A percentile compares a stretch with the other conserved stretches of the same genome.
Conservation (phyloP, 2,888 invertebrate genomes). For the Chloroclystis v-ata region DNA sequence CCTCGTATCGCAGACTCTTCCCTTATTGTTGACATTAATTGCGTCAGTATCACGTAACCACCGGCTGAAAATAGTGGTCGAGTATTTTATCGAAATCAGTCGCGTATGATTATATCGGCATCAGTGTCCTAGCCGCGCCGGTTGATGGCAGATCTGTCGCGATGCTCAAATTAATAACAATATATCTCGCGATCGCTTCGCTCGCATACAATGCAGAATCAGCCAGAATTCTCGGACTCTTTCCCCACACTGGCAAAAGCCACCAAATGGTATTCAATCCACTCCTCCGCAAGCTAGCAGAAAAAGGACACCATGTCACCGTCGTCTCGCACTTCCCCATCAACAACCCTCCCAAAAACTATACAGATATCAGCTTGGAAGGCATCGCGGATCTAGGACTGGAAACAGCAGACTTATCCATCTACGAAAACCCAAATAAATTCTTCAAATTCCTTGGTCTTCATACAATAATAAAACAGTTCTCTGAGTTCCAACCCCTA, state of each 20-base stretch:
- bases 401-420: conserved; percentile 50
- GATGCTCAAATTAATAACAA: conserved; percentile 44
- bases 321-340: conserved; percentile 79
- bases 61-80: conserved; percentile 32
- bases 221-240: conserved; percentile 77
- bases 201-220: conserved; percentile 42
- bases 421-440: conserved; percentile 42
- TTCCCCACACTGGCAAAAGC: conserved; percentile 79
- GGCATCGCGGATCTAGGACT: conserved; percentile 54
- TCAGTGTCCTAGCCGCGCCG: conserved; percentile 34
- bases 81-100: conserved; percentile 14
- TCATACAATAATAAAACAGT: conserved; percentile 42
- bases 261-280: conserved; percentile 81
- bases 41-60: conserved; percentile 17
- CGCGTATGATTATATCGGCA: conserved; percentile 11
- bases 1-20: conserved; percentile 11
- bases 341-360: conserved; percentile 63
- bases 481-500: conserved; percentile 48
- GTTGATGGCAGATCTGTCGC: conserved; percentile 34
- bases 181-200: conserved; percentile 38
- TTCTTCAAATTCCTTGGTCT: conserved; percentile 43
- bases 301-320: conserved; percentile 79
- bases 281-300: conserved; percentile 72
- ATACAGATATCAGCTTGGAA: conserved; percentile 63
- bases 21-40: conserved; percentile 14